A percentile compares a stretch with the other conserved stretches of the same genome.
These are phyloP conservation scores for Netelia virgata DNA, from an alignment of 2,888 invertebrate genomes.

Conservation along the genomic window DNA sequence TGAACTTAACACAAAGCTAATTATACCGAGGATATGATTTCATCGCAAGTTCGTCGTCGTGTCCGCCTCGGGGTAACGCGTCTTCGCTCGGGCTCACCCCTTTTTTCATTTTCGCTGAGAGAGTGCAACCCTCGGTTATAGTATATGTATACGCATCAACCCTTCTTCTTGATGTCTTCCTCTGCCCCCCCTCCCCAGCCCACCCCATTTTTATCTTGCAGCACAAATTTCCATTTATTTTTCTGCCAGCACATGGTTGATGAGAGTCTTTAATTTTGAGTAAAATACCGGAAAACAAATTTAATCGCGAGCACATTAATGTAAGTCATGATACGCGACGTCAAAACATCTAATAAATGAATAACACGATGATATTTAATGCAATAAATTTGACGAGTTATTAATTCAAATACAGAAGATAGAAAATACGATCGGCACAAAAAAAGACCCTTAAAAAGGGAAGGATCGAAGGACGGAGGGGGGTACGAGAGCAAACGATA, in stretches of 20 bases:
- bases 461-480: neutral
- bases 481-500: slow-evolving; percentile 26
- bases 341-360: neutral
- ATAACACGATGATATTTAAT: neutral
- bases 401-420: neutral
- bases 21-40: slow-evolving; percentile 75
- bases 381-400: neutral
- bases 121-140: slow-evolving; percentile 40
- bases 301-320: slow-evolving; percentile 4
- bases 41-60: slow-evolving; percentile 72
- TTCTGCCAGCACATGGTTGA: neutral
- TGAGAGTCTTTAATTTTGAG: slow-evolving; percentile 15
- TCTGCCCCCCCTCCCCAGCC: slow-evolving; percentile 21
- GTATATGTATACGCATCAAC: slow-evolving; percentile 26
- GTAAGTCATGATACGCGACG: neutral
- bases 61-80: slow-evolving; percentile 70
- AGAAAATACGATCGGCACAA: neutral
- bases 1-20: slow-evolving; percentile 75
- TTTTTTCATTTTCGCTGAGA: slow-evolving; percentile 21
- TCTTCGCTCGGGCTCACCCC: slow-evolving; percentile 53
- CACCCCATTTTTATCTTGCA: slow-evolving; percentile 2
- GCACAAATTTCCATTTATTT: neutral
- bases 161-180: neutral
- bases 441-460: neutral
- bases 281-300: neutral